phyloP scores from a whole-genome alignment of 2,113 vertebrate genomes.

The Crotalus horridus region DNA sequence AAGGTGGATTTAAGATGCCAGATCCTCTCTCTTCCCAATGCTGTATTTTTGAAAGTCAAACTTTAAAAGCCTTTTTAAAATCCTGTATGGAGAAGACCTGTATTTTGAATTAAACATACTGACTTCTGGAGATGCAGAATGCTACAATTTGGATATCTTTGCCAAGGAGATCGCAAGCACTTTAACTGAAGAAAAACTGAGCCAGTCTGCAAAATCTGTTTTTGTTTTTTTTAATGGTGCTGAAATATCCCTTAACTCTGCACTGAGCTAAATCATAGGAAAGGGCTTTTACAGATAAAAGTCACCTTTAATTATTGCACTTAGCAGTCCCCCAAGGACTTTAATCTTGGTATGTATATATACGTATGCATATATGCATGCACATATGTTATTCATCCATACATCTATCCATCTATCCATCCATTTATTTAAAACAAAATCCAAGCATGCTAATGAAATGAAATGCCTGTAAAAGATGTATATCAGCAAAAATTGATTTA shows the following conservation, averaged over 20 bases:
- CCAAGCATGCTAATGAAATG: conserved; percentile 65
- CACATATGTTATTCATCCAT: not conserved
- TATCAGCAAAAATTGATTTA: conserved; percentile 39
- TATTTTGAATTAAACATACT: conserved; percentile 47
- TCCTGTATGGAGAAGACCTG: conserved; percentile 58
- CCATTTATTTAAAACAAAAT: conserved; percentile 46
- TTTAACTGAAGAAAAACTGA: conserved; percentile 78
- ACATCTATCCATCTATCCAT: conserved; percentile 50
- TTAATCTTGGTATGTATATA: conserved; percentile 71
- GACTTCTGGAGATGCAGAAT: conserved; percentile 69
- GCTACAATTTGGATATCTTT: conserved; percentile 67
- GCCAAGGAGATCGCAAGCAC: conserved; percentile 73
- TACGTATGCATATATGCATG: not conserved
- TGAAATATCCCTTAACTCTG: conserved; percentile 76
- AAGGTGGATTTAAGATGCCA: conserved; percentile 74
- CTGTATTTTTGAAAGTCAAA: conserved; percentile 60
- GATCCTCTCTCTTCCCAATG: conserved; percentile 62
- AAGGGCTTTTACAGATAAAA: conserved; percentile 76
- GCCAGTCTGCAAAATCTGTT: conserved; percentile 71
- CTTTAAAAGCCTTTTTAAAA: conserved; percentile 72
- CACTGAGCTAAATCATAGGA: conserved; percentile 70
- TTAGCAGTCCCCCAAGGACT: conserved; percentile 71
- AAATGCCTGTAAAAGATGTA: conserved; percentile 29
- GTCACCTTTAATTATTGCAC: conserved; percentile 76
- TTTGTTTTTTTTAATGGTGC: conserved; percentile 67